Conservation (phyloP, 2,888 invertebrate species). For the Tachina grossa region DNA sequence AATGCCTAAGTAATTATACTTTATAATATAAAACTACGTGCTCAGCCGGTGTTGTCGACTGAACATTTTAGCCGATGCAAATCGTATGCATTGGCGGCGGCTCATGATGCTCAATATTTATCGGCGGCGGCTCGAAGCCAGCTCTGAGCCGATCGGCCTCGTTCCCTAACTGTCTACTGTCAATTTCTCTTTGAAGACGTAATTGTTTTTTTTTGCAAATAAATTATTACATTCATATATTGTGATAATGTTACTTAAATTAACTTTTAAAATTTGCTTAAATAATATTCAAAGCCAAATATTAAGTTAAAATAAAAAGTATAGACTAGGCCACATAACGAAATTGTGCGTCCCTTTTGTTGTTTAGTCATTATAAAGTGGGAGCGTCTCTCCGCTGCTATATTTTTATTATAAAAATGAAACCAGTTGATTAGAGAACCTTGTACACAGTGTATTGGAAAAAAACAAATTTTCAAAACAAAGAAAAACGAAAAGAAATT, state of each 20-base stretch:
- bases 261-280: background rate
- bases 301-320: background rate
- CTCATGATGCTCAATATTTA: no score
- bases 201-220: background rate
- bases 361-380: slow-evolving; percentile 35
- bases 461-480: slow-evolving; percentile 14
- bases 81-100: no score
- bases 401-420: slow-evolving; percentile 42
- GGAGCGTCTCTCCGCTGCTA: slow-evolving; percentile 15
- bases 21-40: no score
- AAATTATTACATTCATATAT: no score
- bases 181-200: background rate
- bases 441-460: slow-evolving; percentile 29
- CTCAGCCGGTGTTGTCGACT: no score
- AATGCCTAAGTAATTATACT: no score
- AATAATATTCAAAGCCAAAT: background rate
- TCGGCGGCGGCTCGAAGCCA: no score
- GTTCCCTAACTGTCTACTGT: no score
- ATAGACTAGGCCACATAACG: background rate
- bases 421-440: slow-evolving; percentile 66
- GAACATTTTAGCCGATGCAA: no score
- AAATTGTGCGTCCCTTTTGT: slow-evolving; percentile 12
- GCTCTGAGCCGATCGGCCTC: no score
- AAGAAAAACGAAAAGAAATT: background rate
- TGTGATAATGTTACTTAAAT: background rate